These are phyloP conservation scores for Scolopax rusticola DNA, from an alignment of 2,797 vertebrate species.

Conservation along the genomic window DNA sequence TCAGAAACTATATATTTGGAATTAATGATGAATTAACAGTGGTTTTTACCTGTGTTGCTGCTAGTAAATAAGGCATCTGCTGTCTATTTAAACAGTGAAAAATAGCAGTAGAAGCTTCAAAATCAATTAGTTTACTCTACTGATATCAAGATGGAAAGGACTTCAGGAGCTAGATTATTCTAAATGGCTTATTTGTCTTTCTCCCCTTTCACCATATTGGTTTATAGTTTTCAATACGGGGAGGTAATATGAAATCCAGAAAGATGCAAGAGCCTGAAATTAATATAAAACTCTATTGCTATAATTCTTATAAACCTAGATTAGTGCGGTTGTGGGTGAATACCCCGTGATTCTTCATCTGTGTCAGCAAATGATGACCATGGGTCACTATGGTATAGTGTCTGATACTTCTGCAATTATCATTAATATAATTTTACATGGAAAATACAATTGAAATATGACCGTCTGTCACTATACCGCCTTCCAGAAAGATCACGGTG, in stretches of 20 bases:
- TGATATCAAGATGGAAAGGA: background rate
- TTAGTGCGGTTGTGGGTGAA: background rate
- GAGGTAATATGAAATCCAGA: background rate
- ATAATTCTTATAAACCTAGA: background rate
- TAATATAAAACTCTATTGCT: fast-evolving
- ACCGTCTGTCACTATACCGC: background rate
- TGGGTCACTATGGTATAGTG: background rate
- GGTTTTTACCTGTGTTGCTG: background rate
- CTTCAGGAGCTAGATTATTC: background rate
- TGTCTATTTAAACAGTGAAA: background rate
- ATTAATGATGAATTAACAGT: background rate
- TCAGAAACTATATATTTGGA: background rate
- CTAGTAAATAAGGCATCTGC: background rate
- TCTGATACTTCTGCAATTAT: background rate
- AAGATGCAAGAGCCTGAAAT: background rate
- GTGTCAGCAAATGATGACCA: background rate
- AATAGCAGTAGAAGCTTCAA: background rate
- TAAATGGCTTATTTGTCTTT: background rate
- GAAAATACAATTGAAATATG: background rate
- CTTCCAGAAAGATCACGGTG: background rate
- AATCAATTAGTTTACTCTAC: background rate
- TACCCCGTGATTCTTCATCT: background rate
- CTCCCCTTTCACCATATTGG: background rate
- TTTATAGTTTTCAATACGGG: background rate
- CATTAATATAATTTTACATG: background rate